These are phyloP conservation scores for Nephrotoma flavescens DNA, from an alignment of 2,888 invertebrate genomes.

Conservation along the genomic window DNA sequence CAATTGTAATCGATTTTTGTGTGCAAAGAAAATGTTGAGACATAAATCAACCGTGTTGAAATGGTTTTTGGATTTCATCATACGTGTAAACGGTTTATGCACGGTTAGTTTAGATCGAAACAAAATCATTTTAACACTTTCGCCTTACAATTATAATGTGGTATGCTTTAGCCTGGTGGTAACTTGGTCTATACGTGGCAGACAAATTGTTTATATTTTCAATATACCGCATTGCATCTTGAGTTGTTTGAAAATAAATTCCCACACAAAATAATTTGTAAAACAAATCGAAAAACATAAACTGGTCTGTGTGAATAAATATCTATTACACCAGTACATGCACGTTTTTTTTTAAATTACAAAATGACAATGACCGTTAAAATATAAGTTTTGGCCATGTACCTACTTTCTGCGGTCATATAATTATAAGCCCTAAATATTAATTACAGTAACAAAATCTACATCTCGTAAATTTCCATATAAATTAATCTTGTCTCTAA, in stretches of 20 bases:
- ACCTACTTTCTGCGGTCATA: not conserved
- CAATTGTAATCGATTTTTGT: not conserved
- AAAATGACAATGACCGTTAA: not conserved
- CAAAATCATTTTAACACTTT: not conserved
- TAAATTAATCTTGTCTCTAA: not conserved
- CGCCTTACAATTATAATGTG: not conserved
- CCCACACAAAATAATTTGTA: not conserved
- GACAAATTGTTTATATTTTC: not conserved
- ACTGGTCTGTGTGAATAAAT: not conserved
- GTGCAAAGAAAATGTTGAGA: not conserved
- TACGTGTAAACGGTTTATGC: not conserved
- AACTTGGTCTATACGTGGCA: not conserved
- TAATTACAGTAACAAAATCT: too few species aligned
- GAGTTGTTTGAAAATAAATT: too few species aligned
- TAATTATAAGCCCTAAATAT: not conserved
- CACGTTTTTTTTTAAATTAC: not conserved
- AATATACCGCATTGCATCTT: too few species aligned
- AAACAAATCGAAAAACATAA: not conserved
- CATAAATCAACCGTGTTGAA: not conserved
- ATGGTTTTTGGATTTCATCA: not conserved
- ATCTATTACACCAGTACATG: not conserved
- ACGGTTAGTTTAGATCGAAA: not conserved
- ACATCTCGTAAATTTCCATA: too few species aligned
- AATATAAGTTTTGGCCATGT: not conserved
- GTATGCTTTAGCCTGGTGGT: not conserved